Base-by-base conservation (phyloP, 2,888 invertebrate species). In the Pomacea canaliculata region DNA sequence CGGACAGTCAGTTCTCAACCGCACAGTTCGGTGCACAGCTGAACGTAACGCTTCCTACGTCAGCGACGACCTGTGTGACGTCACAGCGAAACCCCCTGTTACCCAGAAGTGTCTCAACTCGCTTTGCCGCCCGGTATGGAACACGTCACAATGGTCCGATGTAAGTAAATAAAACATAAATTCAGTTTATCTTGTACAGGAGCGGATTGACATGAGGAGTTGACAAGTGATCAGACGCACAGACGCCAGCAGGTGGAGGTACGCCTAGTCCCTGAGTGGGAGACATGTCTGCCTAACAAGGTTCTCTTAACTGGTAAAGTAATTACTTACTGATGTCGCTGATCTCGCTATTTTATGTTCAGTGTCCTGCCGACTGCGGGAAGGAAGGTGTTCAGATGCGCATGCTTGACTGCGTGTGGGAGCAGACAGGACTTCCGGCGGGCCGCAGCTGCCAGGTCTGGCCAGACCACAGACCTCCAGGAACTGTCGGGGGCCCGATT, bases 401-500 rank as follows among this genome's bases (percentile, higher is more conserved):
- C 84, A 94, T 95, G 83, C 92, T 98, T 76, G 95, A 96, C 86
- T 98, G 98, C 91, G 96, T 97, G 80, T 99, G 98, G 98, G 94
- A 94, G 85, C 94, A 95, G 10, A 95, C 94, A 37, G 95, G 94
- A 84, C 94, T 94, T 86, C 94, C 96, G 56, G 97, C 97, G 12
- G 96, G 95, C 23, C 94, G 95, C 81, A 95, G 96, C 76, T 95
- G 95, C 84, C 93, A 96, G 94, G 95, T 0, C 93, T 94, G 46
- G 93, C 94, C 0, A 94, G 95, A 89, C 97, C 97, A 0, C 92
- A 94, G 0, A 94, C 94, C 0, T 94, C 94, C 75, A 94, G 95
- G 89, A 96, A 97, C 0, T 93, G 94, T 91, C 93, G 93, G 85
- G 94, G 95, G 79, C 92, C 93, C 73, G 92, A 94, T 8, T 87